Percentiles rank a stretch among this genome's conserved stretches.
Conservation (phyloP, 1,140 invertebrate species). For the Spodoptera frugiperda region DNA sequence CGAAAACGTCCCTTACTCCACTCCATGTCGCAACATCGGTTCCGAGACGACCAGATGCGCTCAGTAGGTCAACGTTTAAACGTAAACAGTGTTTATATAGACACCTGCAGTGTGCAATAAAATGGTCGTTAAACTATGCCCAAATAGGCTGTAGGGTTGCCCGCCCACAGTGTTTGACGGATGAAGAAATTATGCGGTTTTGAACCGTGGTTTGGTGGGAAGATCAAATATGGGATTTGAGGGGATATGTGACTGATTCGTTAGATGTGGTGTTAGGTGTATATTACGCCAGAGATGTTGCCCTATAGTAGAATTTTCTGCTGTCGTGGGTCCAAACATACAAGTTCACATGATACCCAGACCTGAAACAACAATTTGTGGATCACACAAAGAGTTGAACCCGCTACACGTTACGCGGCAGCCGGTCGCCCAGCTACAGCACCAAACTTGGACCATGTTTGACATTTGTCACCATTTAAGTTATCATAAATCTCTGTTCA, state of each 20-base stretch:
- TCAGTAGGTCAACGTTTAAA: slow-evolving; percentile 48
- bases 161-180: slow-evolving; percentile 2
- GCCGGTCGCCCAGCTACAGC: too few relatives aligned
- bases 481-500: too few relatives aligned
- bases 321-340: too few relatives aligned
- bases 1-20: not conserved
- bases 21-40: slow-evolving; percentile 7
- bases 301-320: too few relatives aligned
- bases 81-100: slow-evolving; percentile 44
- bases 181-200: not conserved
- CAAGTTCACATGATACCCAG: too few relatives aligned
- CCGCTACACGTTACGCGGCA: too few relatives aligned
- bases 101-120: slow-evolving; percentile 50
- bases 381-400: too few relatives aligned
- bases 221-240: not conserved
- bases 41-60: slow-evolving; percentile 39
- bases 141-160: slow-evolving; percentile 35
- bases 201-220: not conserved
- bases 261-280: not conserved
- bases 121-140: slow-evolving; percentile 29
- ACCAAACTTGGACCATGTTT: too few relatives aligned
- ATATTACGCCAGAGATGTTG: too few relatives aligned
- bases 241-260: not conserved
- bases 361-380: too few relatives aligned
- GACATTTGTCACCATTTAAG: too few relatives aligned